phyloP scores from a whole-genome alignment of 2,888 invertebrate species.

The Anorthoa munda region DNA sequence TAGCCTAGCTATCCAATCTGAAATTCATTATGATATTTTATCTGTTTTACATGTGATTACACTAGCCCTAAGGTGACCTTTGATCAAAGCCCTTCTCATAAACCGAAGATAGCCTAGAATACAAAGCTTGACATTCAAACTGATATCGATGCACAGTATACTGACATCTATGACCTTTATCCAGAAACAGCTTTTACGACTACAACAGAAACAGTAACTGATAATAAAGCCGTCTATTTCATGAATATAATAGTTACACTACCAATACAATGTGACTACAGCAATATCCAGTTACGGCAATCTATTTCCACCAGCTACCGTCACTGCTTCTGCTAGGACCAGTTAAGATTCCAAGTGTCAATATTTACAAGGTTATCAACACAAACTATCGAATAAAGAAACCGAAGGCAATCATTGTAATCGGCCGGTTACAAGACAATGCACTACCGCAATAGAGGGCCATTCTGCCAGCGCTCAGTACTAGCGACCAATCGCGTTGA shows the following conservation, averaged over 20 bases:
- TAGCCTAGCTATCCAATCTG: too few relatives aligned
- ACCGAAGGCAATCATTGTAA: conserved; percentile 67
- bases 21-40: too few relatives aligned
- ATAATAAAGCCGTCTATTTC: background rate
- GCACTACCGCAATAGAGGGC: conserved; percentile 81
- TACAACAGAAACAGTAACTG: background rate
- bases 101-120: too few relatives aligned
- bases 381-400: conserved; percentile 70
- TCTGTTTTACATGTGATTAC: too few relatives aligned
- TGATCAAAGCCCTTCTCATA: background rate
- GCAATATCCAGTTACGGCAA: conserved; percentile 22
- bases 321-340: conserved; percentile 23
- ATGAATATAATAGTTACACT: conserved; percentile 3
- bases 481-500: conserved; percentile 87
- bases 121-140: too few relatives aligned
- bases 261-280: conserved; percentile 3
- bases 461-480: conserved; percentile 76
- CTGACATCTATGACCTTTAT: background rate
- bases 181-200: background rate
- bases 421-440: conserved; percentile 79
- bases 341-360: conserved; percentile 52
- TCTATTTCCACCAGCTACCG: conserved; percentile 20
- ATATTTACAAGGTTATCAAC: conserved; percentile 64
- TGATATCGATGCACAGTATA: background rate
- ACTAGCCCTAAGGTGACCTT: background rate